Evolutionary conservation across 2,113 vertebrate species (phyloP).

Genomic region (Aramus guarauna): DNA sequence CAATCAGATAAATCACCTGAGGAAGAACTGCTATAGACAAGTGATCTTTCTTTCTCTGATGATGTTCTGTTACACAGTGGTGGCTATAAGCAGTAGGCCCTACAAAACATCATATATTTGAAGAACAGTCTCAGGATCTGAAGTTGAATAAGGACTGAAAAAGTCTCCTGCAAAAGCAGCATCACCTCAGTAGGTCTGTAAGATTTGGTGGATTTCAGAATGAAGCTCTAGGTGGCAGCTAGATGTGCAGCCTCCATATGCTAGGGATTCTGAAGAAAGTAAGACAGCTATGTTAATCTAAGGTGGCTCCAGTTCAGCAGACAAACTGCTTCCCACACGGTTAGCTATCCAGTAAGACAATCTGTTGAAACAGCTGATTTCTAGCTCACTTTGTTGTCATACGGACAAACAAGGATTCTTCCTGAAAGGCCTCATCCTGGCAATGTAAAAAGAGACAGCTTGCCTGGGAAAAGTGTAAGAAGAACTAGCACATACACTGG

Average conservation of each 20-base stretch:
- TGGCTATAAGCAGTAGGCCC: neutral
- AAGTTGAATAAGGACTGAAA: neutral
- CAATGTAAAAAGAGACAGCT: constrained; percentile 54
- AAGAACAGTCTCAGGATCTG: neutral
- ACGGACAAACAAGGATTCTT: constrained; percentile 59
- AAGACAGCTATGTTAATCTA: constrained; percentile 56
- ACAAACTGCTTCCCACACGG: constrained; percentile 51
- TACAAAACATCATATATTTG: neutral
- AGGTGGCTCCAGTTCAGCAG: constrained; percentile 59
- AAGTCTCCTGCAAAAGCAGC: neutral
- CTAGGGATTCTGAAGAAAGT: neutral
- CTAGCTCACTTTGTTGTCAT: constrained; percentile 61
- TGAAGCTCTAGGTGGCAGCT: constrained; percentile 20
- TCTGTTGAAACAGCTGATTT: constrained; percentile 66
- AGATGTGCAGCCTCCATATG: constrained; percentile 34
- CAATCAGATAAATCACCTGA: neutral
- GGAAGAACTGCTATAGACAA: neutral
- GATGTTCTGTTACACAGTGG: neutral
- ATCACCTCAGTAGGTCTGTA: neutral
- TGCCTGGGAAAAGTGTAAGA: constrained; percentile 52
- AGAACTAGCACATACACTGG: constrained; percentile 50
- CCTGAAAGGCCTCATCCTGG: constrained; percentile 60
- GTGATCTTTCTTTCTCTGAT: neutral
- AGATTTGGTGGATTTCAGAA: neutral
- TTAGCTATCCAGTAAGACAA: constrained; percentile 63